Base-by-base conservation (phyloP, 2,888 invertebrate species). In the Temnothorax unifasciatus region DNA sequence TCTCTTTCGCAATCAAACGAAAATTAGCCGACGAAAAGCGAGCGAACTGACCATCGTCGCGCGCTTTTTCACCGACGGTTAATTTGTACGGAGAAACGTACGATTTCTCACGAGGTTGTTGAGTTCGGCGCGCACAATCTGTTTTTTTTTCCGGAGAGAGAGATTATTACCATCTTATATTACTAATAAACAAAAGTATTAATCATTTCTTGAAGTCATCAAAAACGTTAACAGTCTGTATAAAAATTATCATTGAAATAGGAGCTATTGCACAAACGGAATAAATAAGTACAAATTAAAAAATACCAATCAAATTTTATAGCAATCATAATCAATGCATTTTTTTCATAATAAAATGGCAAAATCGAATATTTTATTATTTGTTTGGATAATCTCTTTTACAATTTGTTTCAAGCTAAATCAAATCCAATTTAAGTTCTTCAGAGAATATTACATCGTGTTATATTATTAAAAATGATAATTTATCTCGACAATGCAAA, bases 1-100 rank as follows among this genome's bases (percentile, higher is more conserved):
- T 63, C 82, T 84, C 85, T 59, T 83, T 85, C 74, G 91, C 89
- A 91, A 92, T 92, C 91, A 92, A 93, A 92, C 87, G 90, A 91
- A 92, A 93, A 93, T 93, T 92, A 93, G 93, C 89, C 84, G 84
- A 59, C 71, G 76, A 81, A 85, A 82, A 81, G 54, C 54, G 79
- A 81, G 69, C 34, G 61, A 50, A 68, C 63, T 71, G 50, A 75
- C 41, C 76, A 59, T 52, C 57, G 52, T 52, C 57, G 52, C 25
- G 25, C 47, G 54, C 63, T 83, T 87, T 90, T 88, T 87, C 83
- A 71, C 68, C 79, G 59, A 82, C 59, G 68, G 83, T 82, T 57
- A 87, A 90, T 85, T 83, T 79, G 82, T 86, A 84, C 75, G 85
- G 76, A 85, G 59, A 63, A 69, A 41, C n/a, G 71, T 57, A 69